Conservation (phyloP, 2,888 invertebrate species). For the Girardia tigrina region DNA sequence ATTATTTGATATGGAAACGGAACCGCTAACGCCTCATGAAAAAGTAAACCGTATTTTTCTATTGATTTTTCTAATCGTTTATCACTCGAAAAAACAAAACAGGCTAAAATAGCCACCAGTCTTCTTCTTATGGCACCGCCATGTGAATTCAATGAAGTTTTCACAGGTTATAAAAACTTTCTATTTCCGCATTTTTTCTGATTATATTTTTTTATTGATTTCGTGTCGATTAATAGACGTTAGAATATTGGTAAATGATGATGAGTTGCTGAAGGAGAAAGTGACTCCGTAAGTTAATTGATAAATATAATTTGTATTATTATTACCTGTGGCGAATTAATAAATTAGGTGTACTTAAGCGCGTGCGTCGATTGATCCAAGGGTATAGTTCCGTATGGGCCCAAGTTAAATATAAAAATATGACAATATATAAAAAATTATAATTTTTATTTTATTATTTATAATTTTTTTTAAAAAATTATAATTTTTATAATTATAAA, state of each 20-base stretch:
- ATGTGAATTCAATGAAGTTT: slow-evolving; percentile 98
- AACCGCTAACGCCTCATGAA: neutral
- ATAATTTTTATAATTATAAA: too few relatives aligned
- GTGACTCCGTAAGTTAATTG: slow-evolving; percentile 60
- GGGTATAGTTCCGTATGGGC: too few relatives aligned
- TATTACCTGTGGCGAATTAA: too few relatives aligned
- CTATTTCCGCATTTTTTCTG: neutral
- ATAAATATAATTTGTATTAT: too few relatives aligned
- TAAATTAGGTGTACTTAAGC: too few relatives aligned
- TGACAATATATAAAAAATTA: too few relatives aligned
- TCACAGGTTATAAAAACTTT: slow-evolving; percentile 60
- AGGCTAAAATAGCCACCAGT: slow-evolving; percentile 86
- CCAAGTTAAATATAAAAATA: too few relatives aligned
- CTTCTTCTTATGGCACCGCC: slow-evolving; percentile 96
- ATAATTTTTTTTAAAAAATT: too few relatives aligned
- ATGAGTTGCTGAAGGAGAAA: slow-evolving; percentile 81
- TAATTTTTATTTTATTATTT: too few relatives aligned
- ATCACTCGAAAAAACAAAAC: slow-evolving; percentile 35
- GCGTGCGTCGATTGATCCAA: too few relatives aligned
- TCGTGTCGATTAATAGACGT: slow-evolving; percentile 46
- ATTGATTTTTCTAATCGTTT: neutral
- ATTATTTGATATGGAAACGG: slow-evolving; percentile 9
- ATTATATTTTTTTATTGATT: slow-evolving; percentile 30
- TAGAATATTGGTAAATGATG: slow-evolving; percentile 65
- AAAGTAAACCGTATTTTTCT: neutral